Percentiles rank a stretch among this genome's conserved stretches.
Conservation (phyloP, 92 coral and sea anemone genomes). For the Meandrina meandrites region DNA sequence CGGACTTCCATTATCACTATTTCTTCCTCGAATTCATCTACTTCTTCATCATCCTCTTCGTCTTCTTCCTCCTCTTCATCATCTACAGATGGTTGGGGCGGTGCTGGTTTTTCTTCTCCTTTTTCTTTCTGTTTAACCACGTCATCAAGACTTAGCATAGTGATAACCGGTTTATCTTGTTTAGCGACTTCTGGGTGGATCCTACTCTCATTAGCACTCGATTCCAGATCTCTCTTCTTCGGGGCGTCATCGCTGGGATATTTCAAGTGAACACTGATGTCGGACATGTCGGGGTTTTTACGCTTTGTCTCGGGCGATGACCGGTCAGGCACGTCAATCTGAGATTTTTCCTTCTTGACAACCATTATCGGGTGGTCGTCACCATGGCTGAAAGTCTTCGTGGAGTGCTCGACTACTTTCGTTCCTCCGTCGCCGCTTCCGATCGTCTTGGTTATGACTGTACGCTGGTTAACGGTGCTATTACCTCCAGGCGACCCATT, state of each 20-base stretch:
- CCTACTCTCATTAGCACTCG: slow-evolving; percentile 19
- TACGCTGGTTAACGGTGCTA: slow-evolving; percentile 22
- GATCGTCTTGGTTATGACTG: slow-evolving; percentile 39
- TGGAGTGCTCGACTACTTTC: slow-evolving; percentile 29
- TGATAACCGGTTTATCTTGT: slow-evolving; percentile 33
- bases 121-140: slow-evolving; percentile 19
- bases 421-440: slow-evolving; percentile 28
- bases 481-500: slow-evolving; percentile 5
- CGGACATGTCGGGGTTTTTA: not conserved
- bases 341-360: slow-evolving; percentile 28
- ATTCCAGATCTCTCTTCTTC: slow-evolving; percentile 9
- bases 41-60: slow-evolving; percentile 7
- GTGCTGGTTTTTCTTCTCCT: slow-evolving; percentile 13
- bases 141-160: slow-evolving; percentile 3
- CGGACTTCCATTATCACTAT: slow-evolving; percentile 34
- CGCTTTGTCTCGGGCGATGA: slow-evolving; percentile 17
- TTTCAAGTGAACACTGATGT: slow-evolving; percentile 29
- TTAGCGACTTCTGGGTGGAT: slow-evolving; percentile 32
- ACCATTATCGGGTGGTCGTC: slow-evolving; percentile 29
- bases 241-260: slow-evolving; percentile 13
- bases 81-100: slow-evolving; percentile 4
- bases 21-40: slow-evolving; percentile 43
- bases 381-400: slow-evolving; percentile 24
- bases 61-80: slow-evolving; percentile 31
- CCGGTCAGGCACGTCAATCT: slow-evolving; percentile 17